Evolutionary conservation across 2,113 vertebrate genomes (phyloP).

Genomic region (Oncorhynchus nerka): DNA sequence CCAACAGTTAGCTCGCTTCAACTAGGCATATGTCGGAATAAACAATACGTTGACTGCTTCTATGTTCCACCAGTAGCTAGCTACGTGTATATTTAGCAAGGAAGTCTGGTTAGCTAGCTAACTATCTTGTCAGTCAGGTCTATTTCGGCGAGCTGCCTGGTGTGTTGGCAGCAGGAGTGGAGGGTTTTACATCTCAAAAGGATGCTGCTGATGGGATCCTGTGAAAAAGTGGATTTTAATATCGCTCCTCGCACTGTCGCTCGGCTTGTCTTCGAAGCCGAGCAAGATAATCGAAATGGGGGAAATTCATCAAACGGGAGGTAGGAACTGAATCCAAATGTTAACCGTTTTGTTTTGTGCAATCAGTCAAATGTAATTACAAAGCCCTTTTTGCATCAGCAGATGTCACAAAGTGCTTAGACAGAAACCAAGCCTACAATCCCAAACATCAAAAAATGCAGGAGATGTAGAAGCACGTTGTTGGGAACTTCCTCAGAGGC

Average conservation of each 20-base stretch:
- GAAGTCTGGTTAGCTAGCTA: not conserved
- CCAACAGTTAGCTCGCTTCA: too few relatives aligned
- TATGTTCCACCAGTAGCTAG: too few relatives aligned
- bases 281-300: slow-evolving; percentile 68
- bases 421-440: too few relatives aligned
- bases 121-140: not conserved
- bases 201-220: slow-evolving; percentile 78
- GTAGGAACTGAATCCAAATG: slow-evolving; percentile 54
- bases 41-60: too few relatives aligned
- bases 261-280: slow-evolving; percentile 74
- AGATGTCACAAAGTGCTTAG: too few relatives aligned
- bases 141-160: slow-evolving; percentile 10
- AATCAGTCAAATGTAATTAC: too few relatives aligned
- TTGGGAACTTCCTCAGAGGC: not conserved
- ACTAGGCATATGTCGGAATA: too few relatives aligned
- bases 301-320: slow-evolving; percentile 78
- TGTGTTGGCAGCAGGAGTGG: slow-evolving; percentile 23
- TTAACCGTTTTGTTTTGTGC: too few relatives aligned
- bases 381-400: too few relatives aligned
- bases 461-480: not conserved
- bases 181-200: not conserved
- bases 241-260: slow-evolving; percentile 66
- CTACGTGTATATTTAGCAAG: too few relatives aligned
- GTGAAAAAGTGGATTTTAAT: slow-evolving; percentile 76
- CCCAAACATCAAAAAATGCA: too few relatives aligned